A percentile compares a stretch with the other conserved stretches of the same genome.
Evolutionary conservation across 2,888 invertebrate species (phyloP).

Genomic region (Chrysolina oricalcia): DNA sequence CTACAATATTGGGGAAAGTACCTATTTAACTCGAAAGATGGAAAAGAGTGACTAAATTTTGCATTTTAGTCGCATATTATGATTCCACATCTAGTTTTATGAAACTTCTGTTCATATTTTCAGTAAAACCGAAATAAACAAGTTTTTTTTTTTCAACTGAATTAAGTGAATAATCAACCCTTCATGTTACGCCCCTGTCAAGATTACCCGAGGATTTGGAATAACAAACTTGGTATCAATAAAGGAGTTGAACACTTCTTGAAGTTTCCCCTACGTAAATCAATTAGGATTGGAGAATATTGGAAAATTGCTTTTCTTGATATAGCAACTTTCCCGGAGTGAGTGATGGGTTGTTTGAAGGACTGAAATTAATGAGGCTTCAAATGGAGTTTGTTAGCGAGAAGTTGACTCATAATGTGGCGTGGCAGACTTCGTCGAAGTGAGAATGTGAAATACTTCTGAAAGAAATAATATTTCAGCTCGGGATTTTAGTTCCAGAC

Average conservation of each 20-base stretch:
- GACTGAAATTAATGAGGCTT: constrained; percentile 32
- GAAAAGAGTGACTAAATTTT: too few relatives aligned
- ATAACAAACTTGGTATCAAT: constrained; percentile 16
- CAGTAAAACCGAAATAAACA: too few relatives aligned
- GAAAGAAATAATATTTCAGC: constrained; percentile 33
- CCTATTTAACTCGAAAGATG: too few relatives aligned
- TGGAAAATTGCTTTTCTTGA: constrained; percentile 32
- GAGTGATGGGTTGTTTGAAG: constrained; percentile 28
- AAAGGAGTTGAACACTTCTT: constrained; percentile 17
- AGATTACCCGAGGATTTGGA: neutral
- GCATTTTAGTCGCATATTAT: too few relatives aligned
- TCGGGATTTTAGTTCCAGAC: constrained; percentile 26
- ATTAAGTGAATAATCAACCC: too few relatives aligned
- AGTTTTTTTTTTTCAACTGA: too few relatives aligned
- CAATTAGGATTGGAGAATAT: constrained; percentile 31
- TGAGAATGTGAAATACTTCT: constrained; percentile 22
- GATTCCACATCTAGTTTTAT: too few relatives aligned
- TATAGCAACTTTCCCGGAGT: constrained; percentile 19
- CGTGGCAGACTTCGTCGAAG: neutral
- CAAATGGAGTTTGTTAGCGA: constrained; percentile 25
- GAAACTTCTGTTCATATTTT: too few relatives aligned
- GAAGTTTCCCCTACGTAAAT: constrained; percentile 27
- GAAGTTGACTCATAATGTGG: constrained; percentile 23
- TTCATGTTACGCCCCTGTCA: neutral
- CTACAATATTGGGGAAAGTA: too few relatives aligned